Base-by-base conservation (phyloP, 2,888 invertebrate genomes). In the Peribatodes rhomboidaria region DNA sequence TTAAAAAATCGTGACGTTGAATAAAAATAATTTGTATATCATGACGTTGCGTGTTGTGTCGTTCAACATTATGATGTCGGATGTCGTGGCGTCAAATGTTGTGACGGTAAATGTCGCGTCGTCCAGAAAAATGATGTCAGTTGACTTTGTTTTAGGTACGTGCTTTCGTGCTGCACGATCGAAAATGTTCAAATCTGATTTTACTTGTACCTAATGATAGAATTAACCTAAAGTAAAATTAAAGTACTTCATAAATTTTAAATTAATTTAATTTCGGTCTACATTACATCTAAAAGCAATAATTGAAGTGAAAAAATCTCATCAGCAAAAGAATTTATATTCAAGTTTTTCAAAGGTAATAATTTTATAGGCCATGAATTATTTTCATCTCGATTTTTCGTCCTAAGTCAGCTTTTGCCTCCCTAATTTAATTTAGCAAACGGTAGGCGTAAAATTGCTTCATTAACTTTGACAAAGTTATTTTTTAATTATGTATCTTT, bases 381-480 rank as follows among this genome's bases (percentile, higher is more conserved):
- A 22, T 56, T 42, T 54, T 33, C 49, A 56, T 47, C 52, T 52
- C 27, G 27, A 20, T 33, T 37, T 62, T 44, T 46, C 42, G 10
- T 46, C 31, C n/a, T 16, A 22, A 60, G 35, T 50, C 18, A 37
- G 27, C 44, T 60, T 60, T 58, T 39, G 10, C 27, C 37, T n/a
- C 49, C 39, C 14, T 46, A 56, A 56, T 60, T 52, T 13, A 56
- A 61, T 56, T 50, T 37, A n/a, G 35, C 22, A 41, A 65, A 42
- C 35, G 58, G 47, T 42, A 49, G 4, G 18, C 52, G 63, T 14
- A 16, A 53, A 62, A 52, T 62, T 16, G 35, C 50, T 52, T 59
- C 59, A 46, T 64, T 33, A 57, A 52, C 53, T 57, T 39, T 65
- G 50, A 55, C 18, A 44, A 31, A 52, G 54, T 47, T 60, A 57